A percentile compares a stretch with the other conserved stretches of the same genome.
Evolutionary conservation across 2,113 vertebrate genomes (phyloP).

Genomic region (Periophthalmodon schlosseri): DNA sequence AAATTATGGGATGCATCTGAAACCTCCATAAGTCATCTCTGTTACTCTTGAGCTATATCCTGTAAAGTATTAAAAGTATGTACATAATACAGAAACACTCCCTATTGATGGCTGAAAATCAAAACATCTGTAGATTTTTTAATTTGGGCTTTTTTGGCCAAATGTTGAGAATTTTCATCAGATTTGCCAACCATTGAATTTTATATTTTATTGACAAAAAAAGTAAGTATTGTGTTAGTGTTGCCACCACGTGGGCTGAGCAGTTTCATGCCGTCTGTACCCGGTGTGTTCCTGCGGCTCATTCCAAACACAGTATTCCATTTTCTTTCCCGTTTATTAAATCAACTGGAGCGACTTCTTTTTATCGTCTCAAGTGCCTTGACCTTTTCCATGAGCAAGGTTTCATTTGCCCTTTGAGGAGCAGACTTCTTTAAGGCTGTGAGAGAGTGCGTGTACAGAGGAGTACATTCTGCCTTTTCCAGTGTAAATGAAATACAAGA

Average conservation of each 20-base stretch:
- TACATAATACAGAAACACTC: no score
- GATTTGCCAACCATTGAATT: background rate
- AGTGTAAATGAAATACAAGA: background rate
- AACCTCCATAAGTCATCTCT: no score
- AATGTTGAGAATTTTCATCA: background rate
- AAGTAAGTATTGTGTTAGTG: background rate
- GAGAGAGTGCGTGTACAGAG: slow-evolving; percentile 2
- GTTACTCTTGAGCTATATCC: no score
- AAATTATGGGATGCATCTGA: no score
- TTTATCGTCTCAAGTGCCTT: slow-evolving; percentile 43
- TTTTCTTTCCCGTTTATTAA: slow-evolving; percentile 20
- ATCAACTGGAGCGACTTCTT: slow-evolving; percentile 18
- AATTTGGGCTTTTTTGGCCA: background rate
- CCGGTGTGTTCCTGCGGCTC: background rate
- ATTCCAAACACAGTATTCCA: slow-evolving; percentile 12
- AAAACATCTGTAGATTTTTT: no score
- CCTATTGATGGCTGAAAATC: no score
- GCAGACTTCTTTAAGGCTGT: slow-evolving; percentile 14
- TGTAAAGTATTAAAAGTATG: no score
- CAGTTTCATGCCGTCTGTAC: slow-evolving; percentile 2
- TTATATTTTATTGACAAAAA: background rate
- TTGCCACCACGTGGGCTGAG: background rate
- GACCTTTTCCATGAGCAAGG: slow-evolving; percentile 50
- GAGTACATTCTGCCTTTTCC: background rate
- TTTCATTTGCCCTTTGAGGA: slow-evolving; percentile 61